These are phyloP conservation scores for Scylla paramamosain DNA, from an alignment of 1,140 invertebrate genomes.

Conservation along the genomic window DNA sequence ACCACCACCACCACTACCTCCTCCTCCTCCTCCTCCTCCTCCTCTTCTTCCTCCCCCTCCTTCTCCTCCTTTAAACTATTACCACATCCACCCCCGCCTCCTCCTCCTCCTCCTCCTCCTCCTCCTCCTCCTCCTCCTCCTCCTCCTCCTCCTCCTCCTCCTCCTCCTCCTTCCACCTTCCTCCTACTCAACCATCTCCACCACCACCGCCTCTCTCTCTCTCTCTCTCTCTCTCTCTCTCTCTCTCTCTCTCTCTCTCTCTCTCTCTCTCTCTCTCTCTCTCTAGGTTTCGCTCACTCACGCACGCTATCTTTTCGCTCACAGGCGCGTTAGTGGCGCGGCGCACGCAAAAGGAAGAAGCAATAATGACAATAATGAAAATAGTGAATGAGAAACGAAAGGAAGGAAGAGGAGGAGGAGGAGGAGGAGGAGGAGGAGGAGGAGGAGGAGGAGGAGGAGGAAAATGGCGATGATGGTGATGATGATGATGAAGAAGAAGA, in stretches of 20 bases:
- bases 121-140: too few species aligned
- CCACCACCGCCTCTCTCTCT: neutral
- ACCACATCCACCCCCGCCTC: neutral
- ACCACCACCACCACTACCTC: neutral
- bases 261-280: slow-evolving; percentile 30
- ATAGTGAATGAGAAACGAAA: too few species aligned
- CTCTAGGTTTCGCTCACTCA: neutral
- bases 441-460: neutral
- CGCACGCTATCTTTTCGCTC: neutral
- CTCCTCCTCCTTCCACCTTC: neutral
- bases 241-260: neutral
- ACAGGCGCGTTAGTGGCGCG: neutral
- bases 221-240: neutral
- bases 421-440: neutral
- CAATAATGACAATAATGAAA: neutral
- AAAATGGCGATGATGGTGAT: neutral
- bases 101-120: neutral
- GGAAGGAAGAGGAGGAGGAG: neutral
- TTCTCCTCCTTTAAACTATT: neutral
- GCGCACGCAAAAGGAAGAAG: neutral
- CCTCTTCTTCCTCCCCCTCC: neutral
- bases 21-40: neutral
- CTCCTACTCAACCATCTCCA: neutral
- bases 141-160: neutral
- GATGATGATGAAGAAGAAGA: neutral